Percentiles rank a stretch among this genome's conserved stretches.
These are phyloP conservation scores for Misgurnus anguillicaudatus DNA, from an alignment of 2,113 vertebrate species.

Conservation along the genomic window DNA sequence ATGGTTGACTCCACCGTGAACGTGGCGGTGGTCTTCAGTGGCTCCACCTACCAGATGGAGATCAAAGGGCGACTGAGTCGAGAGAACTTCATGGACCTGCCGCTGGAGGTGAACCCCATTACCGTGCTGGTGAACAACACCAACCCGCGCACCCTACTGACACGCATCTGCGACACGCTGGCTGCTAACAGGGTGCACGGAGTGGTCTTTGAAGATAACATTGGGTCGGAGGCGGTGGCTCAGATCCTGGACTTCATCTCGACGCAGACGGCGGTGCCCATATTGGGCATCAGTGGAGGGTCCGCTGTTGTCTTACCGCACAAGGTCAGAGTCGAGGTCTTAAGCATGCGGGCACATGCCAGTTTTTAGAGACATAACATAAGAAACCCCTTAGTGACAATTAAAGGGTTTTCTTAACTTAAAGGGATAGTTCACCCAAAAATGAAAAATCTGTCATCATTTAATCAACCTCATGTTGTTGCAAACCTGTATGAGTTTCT, in stretches of 20 bases:
- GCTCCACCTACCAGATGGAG: constrained; percentile 83
- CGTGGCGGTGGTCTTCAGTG: constrained; percentile 88
- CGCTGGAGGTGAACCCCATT: constrained; percentile 89
- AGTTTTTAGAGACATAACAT: neutral
- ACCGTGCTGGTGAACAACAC: constrained; percentile 91
- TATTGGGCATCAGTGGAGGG: constrained; percentile 95
- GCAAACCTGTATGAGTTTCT: too few species aligned
- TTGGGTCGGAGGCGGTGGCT: constrained; percentile 89
- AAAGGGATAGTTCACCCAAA: too few species aligned
- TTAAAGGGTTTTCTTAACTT: too few species aligned
- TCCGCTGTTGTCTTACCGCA: constrained; percentile 92
- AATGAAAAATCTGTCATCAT: too few species aligned
- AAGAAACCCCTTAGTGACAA: too few species aligned
- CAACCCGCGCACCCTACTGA: constrained; percentile 92
- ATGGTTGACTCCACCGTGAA: constrained; percentile 71
- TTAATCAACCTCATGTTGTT: too few species aligned
- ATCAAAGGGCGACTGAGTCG: constrained; percentile 84
- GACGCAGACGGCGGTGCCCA: constrained; percentile 88
- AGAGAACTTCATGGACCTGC: constrained; percentile 92
- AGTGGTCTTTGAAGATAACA: constrained; percentile 93
- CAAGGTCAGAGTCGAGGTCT: constrained; percentile 79
- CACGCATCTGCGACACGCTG: constrained; percentile 88
- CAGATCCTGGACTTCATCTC: constrained; percentile 98
- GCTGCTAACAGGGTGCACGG: constrained; percentile 85
- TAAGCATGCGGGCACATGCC: neutral